Percentiles rank a stretch among this genome's conserved stretches.
phyloP scores from a whole-genome alignment of 2,888 invertebrate species.

The Luperina nickerlii region DNA sequence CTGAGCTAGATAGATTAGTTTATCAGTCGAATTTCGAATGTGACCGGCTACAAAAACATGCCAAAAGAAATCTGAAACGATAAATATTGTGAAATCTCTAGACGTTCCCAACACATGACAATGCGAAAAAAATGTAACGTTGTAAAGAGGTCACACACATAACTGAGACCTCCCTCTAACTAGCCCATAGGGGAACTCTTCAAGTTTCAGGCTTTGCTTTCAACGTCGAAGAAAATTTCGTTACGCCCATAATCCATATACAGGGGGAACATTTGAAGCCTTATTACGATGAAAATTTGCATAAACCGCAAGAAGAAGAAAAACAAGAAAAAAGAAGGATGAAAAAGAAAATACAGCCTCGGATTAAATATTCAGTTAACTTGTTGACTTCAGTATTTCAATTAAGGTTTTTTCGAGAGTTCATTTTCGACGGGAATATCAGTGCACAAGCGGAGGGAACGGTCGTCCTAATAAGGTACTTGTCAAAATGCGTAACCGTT shows the following conservation, averaged over 20 bases:
- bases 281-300: constrained; percentile 12
- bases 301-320: neutral
- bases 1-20: constrained; percentile 52
- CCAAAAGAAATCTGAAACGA: constrained; percentile 7
- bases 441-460: constrained; percentile 35
- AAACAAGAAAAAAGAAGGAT: neutral
- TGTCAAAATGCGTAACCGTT: constrained; percentile 71
- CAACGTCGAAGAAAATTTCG: constrained; percentile 33
- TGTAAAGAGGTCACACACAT: constrained; percentile 46
- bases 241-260: constrained; percentile 13
- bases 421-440: constrained; percentile 37
- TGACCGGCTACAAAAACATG: constrained; percentile 1
- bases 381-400: constrained; percentile 40
- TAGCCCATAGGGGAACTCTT: constrained; percentile 42
- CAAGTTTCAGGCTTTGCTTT: constrained; percentile 35
- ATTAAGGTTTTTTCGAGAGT: constrained; percentile 34
- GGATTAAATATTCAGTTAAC: constrained; percentile 33
- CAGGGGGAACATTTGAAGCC: constrained; percentile 4
- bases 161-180: constrained; percentile 39
- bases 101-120: constrained; percentile 2
- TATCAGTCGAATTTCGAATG: constrained; percentile 39
- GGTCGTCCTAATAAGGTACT: constrained; percentile 63
- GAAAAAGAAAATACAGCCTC: neutral
- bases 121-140: constrained; percentile 27
- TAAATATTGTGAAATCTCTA: constrained; percentile 19